Evolutionary conservation across 2,113 vertebrate species (phyloP).

Genomic region (Bettongia penicillata): DNA sequence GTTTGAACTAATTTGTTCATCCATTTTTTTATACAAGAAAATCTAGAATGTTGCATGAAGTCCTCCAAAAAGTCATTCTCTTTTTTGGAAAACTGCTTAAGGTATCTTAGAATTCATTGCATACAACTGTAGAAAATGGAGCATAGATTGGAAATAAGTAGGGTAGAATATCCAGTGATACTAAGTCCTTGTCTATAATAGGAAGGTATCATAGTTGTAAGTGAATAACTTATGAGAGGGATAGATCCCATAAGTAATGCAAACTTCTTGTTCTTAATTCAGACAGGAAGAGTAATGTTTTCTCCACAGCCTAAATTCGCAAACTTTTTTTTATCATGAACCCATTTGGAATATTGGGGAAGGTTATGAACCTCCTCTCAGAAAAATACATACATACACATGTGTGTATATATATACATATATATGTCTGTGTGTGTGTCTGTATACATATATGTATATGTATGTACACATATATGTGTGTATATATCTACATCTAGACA

Average conservation of each 20-base stretch:
- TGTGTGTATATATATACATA: no score
- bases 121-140: not conserved
- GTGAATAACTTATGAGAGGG: not conserved
- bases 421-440: no score
- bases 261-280: not conserved
- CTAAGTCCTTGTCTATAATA: not conserved
- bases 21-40: conserved; percentile 16
- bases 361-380: not conserved
- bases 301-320: not conserved
- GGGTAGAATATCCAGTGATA: not conserved
- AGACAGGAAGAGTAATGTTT: not conserved
- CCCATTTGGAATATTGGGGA: not conserved
- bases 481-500: no score
- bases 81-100: not conserved
- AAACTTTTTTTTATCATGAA: not conserved
- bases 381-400: no score
- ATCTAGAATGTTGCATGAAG: not conserved
- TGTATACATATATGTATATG: no score
- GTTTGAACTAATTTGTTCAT: not conserved
- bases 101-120: not conserved
- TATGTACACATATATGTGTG: no score
- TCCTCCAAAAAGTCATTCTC: conserved; percentile 9
- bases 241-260: not conserved
- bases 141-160: not conserved
- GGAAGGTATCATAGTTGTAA: not conserved